A percentile compares a stretch with the other conserved stretches of the same genome.
These are phyloP conservation scores for Xylocopa sonorina DNA, from an alignment of 1,140 invertebrate species.

Conservation along the genomic window DNA sequence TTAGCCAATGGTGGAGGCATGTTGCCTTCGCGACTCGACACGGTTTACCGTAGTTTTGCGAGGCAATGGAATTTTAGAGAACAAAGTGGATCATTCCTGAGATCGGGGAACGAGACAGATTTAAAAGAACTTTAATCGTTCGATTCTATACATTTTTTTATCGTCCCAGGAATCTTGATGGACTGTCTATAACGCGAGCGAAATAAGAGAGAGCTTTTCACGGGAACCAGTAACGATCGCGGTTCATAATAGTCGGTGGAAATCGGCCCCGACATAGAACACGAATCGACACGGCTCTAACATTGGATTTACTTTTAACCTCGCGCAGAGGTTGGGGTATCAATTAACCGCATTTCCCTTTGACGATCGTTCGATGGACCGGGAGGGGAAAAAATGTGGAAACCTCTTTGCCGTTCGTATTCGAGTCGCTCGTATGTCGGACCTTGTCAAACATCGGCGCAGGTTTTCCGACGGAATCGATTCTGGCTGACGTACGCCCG, in stretches of 20 bases:
- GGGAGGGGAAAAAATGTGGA: conserved; percentile 35
- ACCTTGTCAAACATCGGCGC: conserved; percentile 59
- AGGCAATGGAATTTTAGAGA: background rate
- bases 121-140: too few species aligned
- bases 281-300: background rate
- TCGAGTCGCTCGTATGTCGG: conserved; percentile 44
- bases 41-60: background rate
- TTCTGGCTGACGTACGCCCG: conserved; percentile 47
- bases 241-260: background rate
- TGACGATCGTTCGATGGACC: conserved; percentile 21
- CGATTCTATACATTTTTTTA: too few species aligned
- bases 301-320: conserved; percentile 13
- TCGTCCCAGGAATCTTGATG: background rate
- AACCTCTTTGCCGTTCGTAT: conserved; percentile 38
- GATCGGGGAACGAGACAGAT: background rate
- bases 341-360: conserved; percentile 50
- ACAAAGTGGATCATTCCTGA: too few species aligned
- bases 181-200: background rate
- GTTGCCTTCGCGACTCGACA: background rate
- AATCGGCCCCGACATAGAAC: background rate
- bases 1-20: accelerated
- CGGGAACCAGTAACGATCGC: background rate
- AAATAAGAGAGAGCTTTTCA: background rate
- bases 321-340: conserved; percentile 12
- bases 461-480: conserved; percentile 56